Evolutionary conservation across 2,888 invertebrate species (phyloP).

Genomic region (Agrochola litura): DNA sequence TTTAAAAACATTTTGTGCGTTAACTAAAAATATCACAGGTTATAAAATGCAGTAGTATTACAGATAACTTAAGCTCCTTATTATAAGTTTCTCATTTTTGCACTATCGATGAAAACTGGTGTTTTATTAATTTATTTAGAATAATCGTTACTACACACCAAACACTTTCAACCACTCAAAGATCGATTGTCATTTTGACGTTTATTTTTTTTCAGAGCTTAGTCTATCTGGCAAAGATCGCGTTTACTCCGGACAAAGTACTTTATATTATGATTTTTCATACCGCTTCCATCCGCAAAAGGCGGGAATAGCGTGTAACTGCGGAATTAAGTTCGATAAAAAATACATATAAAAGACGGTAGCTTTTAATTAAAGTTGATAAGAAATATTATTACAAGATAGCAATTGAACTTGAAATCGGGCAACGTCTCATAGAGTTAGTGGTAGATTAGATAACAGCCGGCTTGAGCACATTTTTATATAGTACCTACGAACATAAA

Average conservation of each 20-base stretch:
- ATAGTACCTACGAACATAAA: constrained; percentile 24
- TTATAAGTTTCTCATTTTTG: constrained; percentile 33
- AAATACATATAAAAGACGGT: constrained; percentile 45
- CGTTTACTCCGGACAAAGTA: constrained; percentile 41
- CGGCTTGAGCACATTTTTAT: constrained; percentile 20
- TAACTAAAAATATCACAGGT: constrained; percentile 75
- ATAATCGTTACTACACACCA: constrained; percentile 8
- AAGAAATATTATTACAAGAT: constrained; percentile 61
- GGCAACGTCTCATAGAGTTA: constrained; percentile 51
- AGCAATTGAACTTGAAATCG: constrained; percentile 66
- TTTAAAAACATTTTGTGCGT: constrained; percentile 74
- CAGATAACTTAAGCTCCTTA: constrained; percentile 17
- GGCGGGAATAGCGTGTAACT: constrained; percentile 58
- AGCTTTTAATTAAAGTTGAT: constrained; percentile 60
- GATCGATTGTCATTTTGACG: constrained; percentile 67
- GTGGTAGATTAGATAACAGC: constrained; percentile 56
- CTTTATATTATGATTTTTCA: constrained; percentile 35
- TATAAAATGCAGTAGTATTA: constrained; percentile 62
- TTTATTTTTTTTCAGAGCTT: constrained; percentile 49
- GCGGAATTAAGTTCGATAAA: constrained; percentile 67
- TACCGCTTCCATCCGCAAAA: constrained; percentile 46
- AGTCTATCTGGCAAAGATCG: constrained; percentile 33
- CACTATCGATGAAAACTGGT: constrained; percentile 15
- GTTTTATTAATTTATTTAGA: not conserved
- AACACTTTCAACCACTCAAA: constrained; percentile 40